Base-by-base conservation (phyloP, 2,113 vertebrate genomes). In the Abramis brama region DNA sequence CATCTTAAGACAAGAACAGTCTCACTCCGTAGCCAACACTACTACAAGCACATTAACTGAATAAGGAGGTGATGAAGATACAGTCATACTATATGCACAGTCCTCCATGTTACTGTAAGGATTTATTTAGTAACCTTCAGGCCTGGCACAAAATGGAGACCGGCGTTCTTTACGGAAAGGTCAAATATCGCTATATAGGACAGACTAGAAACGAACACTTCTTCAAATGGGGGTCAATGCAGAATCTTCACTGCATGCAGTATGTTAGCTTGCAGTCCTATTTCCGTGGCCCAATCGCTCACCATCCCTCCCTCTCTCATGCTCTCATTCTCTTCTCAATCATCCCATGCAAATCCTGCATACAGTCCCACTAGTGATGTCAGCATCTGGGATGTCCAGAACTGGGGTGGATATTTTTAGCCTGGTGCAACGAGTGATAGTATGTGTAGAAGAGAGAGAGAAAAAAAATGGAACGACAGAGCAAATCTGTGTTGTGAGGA, bases 311-410 rank as follows among this genome's bases (percentile, higher is more conserved):
- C 62, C 47, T 79, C 36, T 59, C 74, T 71, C 64, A 25, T 70
- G 45, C 57, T 82, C 80, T 82, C 73, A 77, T 64, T 85, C 82
- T 75, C 50, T 76, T 33, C 55, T 80, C 75, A 87, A 76, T 84
- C 86, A 84, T 88, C 77, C 79, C 50, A 27, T 78, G 73, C 47
- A 89, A 89, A 86, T 89, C 71, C 87, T 79, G 77, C 23, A 77
- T 66, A 12, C 77, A 82, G 55, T 47, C 52, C 52, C 62, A 66
- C 84, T 79, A 78, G 85, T 88, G 87, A 88, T 85, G 82, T 89
- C 89, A 89, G 85, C 84, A 79, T 84, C 86, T 86, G 81, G 86
- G 84, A 89, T 82, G 81, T 78, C 85, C 86, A 88, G 81, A 88
- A 88, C 25, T 83, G 85, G 78, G 82, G 43, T 71, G 62, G 45